Evolutionary conservation across 2,797 vertebrate genomes (phyloP).

Genomic region (Pseudotriccus pelzelni): DNA sequence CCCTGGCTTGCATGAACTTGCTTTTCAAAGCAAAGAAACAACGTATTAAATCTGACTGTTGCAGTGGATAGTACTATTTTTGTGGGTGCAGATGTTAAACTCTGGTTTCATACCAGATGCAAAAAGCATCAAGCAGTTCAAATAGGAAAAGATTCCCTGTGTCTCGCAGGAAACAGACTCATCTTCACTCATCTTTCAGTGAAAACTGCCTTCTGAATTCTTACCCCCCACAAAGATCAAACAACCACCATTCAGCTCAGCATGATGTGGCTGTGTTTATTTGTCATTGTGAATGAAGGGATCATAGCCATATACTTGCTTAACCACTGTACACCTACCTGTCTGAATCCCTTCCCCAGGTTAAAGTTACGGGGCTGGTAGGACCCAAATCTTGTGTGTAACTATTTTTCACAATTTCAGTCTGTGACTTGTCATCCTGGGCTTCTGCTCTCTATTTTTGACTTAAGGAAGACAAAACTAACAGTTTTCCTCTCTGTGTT

Average conservation of each 20-base stretch:
- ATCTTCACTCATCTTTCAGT: neutral
- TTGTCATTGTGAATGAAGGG: neutral
- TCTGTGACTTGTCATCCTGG: neutral
- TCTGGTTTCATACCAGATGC: neutral
- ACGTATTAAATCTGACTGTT: neutral
- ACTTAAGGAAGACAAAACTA: neutral
- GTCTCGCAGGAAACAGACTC: neutral
- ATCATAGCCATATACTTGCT: neutral
- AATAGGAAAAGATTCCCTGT: neutral
- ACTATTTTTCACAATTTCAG: neutral
- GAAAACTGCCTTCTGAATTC: neutral
- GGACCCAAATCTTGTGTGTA: neutral
- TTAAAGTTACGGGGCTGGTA: neutral
- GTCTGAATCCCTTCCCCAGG: neutral
- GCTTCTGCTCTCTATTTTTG: neutral
- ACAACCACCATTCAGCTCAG: neutral
- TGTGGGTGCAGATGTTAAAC: neutral
- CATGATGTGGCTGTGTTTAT: neutral
- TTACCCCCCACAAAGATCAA: neutral
- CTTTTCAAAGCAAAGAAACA: neutral
- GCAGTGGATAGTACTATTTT: neutral
- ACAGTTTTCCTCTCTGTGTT: conserved; percentile 33
- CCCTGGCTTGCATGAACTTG: neutral
- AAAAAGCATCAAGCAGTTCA: neutral
- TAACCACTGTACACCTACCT: neutral